These are phyloP conservation scores for Planiliza haematocheilus DNA, from an alignment of 2,113 vertebrate genomes.

Conservation along the genomic window DNA sequence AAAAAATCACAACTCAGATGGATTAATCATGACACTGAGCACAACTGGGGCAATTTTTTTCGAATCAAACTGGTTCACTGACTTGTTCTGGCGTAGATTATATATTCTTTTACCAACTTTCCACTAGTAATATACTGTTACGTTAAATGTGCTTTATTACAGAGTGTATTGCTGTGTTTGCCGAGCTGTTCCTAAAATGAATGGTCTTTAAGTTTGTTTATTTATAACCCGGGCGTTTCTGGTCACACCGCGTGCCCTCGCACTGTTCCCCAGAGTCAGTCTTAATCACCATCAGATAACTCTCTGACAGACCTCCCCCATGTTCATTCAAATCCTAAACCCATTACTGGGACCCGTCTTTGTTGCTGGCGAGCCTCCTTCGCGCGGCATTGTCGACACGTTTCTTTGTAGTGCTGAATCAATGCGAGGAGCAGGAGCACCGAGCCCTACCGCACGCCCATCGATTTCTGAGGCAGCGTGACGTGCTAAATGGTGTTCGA, in stretches of 20 bases:
- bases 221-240: conserved; percentile 2
- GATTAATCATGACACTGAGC: conserved; percentile 15
- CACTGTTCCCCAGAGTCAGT: neutral
- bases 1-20: conserved; percentile 9
- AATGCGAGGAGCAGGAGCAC: conserved; percentile 39
- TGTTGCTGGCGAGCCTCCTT: conserved; percentile 12
- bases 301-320: neutral
- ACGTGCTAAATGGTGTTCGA: conserved; percentile 42
- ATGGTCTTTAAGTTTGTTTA: neutral
- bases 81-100: conserved; percentile 7
- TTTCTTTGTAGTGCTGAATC: conserved; percentile 43
- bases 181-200: neutral
- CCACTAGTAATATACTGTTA: too few relatives aligned
- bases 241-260: too few relatives aligned
- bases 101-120: too few relatives aligned
- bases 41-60: conserved; percentile 7
- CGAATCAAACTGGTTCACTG: conserved; percentile 10
- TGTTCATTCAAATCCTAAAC: conserved; percentile 29
- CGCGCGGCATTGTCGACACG: conserved; percentile 11
- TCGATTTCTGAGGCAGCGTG: conserved; percentile 40
- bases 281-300: neutral
- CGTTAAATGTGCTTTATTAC: too few relatives aligned
- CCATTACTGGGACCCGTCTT: conserved; percentile 5
- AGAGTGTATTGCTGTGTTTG: too few relatives aligned
- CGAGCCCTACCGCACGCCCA: conserved; percentile 17